Evolutionary conservation across 1,140 invertebrate species (phyloP), one percentile per base, ranked within the genome.

Genomic region (Cotesia typhae): DNA sequence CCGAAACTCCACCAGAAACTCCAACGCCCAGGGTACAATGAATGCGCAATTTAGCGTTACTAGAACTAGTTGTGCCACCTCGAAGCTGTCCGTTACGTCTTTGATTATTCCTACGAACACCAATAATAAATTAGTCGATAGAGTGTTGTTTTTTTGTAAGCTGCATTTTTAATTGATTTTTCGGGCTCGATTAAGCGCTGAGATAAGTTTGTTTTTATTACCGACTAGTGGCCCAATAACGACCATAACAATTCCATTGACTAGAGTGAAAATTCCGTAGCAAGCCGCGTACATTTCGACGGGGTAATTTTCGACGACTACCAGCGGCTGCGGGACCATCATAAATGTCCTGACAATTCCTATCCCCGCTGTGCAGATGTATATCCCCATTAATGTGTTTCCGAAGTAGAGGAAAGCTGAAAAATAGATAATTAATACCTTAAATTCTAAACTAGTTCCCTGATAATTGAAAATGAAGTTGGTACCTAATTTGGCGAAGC

Each of bases 221-320:
- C 87, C 87, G 47, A 84, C 79, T 41, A 87, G 73, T n/a, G 86
- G 84, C 53, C 84, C 85, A 53, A 84, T 80, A 14, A 85, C 36
- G 1, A 85, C 80, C 0, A 82, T 83, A 7, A 83, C 82, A 20
- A 83, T 47, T 14, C 86, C 86, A 66, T 77, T 84, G 14, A 87
- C 82, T 28, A 87, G 78, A 0, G 84, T 79, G 67, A 76, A 84
- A 63, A 87, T 78, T 1, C 86, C 85, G 68, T 87, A 87, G 6
- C 84, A 86, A 4, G 85, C 85, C 28, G 86, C 82, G 72, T 85
- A 84, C 74, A 85, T 84, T 47, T 87, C 84, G 63, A 87, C 77
- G 36, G 74, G 78, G 28, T 84, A 77, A 65, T 85, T 80, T 77
- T 88, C 86, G 0, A 87, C 84, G 5, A 88, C 79, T 5, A 84